Base-by-base conservation (phyloP, 2,888 invertebrate species). In the Phortica magna region DNA sequence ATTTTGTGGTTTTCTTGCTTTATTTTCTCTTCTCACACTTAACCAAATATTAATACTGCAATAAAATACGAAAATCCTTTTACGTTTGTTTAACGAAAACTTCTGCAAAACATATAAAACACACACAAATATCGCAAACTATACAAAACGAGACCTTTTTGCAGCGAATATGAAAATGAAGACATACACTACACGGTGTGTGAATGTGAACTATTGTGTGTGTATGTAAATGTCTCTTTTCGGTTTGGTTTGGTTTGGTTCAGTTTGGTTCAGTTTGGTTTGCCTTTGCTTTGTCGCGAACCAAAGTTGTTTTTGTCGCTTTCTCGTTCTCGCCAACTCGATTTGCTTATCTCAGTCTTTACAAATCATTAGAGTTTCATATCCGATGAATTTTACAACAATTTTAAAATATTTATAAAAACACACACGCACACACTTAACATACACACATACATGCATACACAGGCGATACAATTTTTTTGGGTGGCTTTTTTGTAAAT, bases 361-460 rank as follows among this genome's bases (percentile, higher is more conserved):
- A 89, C 89, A 89, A 89, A 89, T 89, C 89, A 89, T 89, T 89
- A 89, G 89, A 89, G 89, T 89, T 89, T 89, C 88, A 87, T 88
- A 89, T 89, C 89, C 85, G 89, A 89, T 89, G 89, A 87, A 84
- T 89, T 89, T 86, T 81, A 88, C 82, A 83, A 80, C 88, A 84
- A 83, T 83, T 82, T 85, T 81, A 80, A 78, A 82, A 81, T 78
- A 83, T 83, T 83, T 82, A 80, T 77, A 81, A 78, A 82, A 76
- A 76, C 75, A 55, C 79, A 79, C 77, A 43, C 59, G 31, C 61
- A 75, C 22, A 1, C 61, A 65, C 41, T 39, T 7, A 31, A 61
- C 17, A 61, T 19, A 59, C 22, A 59, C 22, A 59, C 61, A 61
- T 22, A 61, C 7, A 12, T 61, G 57, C n/a, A n/a, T 48, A 48